Conservation (phyloP, 2,113 vertebrate species). For the Gobius niger region DNA sequence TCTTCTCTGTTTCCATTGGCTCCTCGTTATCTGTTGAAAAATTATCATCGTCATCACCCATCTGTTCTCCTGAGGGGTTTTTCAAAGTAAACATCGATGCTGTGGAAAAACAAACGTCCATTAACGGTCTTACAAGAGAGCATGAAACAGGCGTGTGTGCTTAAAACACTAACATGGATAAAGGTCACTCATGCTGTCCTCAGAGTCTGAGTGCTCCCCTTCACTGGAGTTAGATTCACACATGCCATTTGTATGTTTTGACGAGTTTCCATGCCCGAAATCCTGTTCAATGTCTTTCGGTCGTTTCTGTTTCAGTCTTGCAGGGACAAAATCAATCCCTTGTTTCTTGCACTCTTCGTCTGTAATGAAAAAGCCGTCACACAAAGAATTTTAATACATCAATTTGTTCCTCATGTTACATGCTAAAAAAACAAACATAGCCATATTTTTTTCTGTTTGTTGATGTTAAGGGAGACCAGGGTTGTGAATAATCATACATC, state of each 20-base stretch:
- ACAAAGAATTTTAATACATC: not conserved
- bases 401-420: too few relatives aligned
- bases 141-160: not conserved
- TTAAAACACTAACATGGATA: slow-evolving; percentile 84
- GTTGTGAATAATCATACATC: too few relatives aligned
- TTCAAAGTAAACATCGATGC: slow-evolving; percentile 65
- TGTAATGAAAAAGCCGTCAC: slow-evolving; percentile 40
- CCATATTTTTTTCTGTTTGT: too few relatives aligned
- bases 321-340: slow-evolving; percentile 82
- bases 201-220: slow-evolving; percentile 75
- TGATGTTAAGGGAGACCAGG: too few relatives aligned
- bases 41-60: slow-evolving; percentile 56
- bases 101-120: slow-evolving; percentile 32
- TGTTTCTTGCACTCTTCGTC: slow-evolving; percentile 84
- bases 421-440: too few relatives aligned
- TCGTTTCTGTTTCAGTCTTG: slow-evolving; percentile 71
- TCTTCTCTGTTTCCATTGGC: slow-evolving; percentile 67
- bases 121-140: not conserved
- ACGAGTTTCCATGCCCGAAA: fast-evolving
- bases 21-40: slow-evolving; percentile 76
- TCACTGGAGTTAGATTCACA: slow-evolving; percentile 80
- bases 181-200: slow-evolving; percentile 93
- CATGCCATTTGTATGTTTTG: slow-evolving; percentile 54
- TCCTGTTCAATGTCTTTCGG: slow-evolving; percentile 36
- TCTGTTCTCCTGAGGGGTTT: slow-evolving; percentile 22